Evolutionary conservation across 1,140 invertebrate genomes (phyloP).

Genomic region (Brachionus sp.): DNA sequence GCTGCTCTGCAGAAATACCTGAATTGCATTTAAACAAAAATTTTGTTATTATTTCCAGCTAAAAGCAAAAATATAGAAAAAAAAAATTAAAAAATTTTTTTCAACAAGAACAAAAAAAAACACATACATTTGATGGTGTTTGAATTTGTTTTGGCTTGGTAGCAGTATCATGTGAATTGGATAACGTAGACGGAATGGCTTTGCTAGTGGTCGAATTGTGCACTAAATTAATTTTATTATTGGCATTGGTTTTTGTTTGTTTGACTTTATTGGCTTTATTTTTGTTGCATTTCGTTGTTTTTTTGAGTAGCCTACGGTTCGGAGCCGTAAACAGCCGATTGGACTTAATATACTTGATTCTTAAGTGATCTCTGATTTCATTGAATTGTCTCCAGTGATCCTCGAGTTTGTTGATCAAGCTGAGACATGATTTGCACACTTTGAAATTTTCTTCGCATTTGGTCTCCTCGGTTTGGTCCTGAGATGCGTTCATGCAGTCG

Average conservation of each 20-base stretch:
- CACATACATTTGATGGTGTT: neutral
- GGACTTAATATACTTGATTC: neutral
- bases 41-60: neutral
- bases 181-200: neutral
- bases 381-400: constrained; percentile 12
- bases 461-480: neutral
- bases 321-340: neutral
- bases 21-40: neutral
- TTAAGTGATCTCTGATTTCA: neutral
- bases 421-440: neutral
- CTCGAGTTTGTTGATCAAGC: neutral
- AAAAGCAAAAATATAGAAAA: neutral
- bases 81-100: neutral
- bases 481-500: neutral
- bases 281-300: constrained; percentile 16
- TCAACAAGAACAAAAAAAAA: too few species aligned
- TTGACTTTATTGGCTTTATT: neutral
- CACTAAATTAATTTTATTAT: neutral
- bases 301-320: neutral
- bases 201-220: neutral
- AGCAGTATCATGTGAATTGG: neutral
- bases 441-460: neutral
- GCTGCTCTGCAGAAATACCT: neutral
- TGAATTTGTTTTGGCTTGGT: neutral
- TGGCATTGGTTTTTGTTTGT: neutral